Percentiles rank a stretch among this genome's conserved stretches.
These are phyloP conservation scores for Thelaira solivaga DNA, from an alignment of 2,888 invertebrate species.

Conservation along the genomic window DNA sequence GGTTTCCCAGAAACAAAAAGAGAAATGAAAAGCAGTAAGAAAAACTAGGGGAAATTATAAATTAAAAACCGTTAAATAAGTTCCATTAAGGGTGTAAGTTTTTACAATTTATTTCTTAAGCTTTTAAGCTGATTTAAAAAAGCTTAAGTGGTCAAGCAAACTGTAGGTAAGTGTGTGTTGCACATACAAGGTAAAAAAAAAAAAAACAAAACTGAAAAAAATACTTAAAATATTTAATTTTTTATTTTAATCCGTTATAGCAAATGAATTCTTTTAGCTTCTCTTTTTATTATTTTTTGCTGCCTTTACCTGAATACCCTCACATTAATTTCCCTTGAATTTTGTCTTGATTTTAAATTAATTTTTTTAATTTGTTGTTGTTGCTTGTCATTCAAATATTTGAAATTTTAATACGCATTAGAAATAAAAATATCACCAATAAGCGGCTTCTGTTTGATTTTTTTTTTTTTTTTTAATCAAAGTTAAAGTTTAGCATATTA, in stretches of 20 bases:
- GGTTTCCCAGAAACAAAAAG: slow-evolving; percentile 48
- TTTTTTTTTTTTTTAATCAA: too few species aligned
- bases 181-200: not conserved
- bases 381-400: slow-evolving; percentile 34
- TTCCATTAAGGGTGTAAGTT: slow-evolving; percentile 45
- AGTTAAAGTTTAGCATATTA: slow-evolving; percentile 58
- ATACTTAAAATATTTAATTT: slow-evolving; percentile 31
- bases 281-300: too few species aligned
- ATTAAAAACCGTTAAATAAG: slow-evolving; percentile 66
- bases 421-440: slow-evolving; percentile 52
- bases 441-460: slow-evolving; percentile 64
- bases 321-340: slow-evolving; percentile 74
- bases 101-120: slow-evolving; percentile 67
- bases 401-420: slow-evolving; percentile 51
- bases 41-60: slow-evolving; percentile 38
- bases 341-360: slow-evolving; percentile 52
- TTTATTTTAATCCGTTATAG: slow-evolving; percentile 44
- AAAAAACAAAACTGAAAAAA: slow-evolving; percentile 12
- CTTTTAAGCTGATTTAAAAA: slow-evolving; percentile 73
- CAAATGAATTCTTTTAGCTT: slow-evolving; percentile 44
- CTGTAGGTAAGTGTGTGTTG: slow-evolving; percentile 12
- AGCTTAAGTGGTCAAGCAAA: slow-evolving; percentile 68
- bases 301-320: too few species aligned
- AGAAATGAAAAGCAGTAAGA: too few species aligned
- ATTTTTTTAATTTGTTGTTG: not conserved